Conservation (phyloP, 2,113 vertebrate genomes). For the Pterocles orientalis region DNA sequence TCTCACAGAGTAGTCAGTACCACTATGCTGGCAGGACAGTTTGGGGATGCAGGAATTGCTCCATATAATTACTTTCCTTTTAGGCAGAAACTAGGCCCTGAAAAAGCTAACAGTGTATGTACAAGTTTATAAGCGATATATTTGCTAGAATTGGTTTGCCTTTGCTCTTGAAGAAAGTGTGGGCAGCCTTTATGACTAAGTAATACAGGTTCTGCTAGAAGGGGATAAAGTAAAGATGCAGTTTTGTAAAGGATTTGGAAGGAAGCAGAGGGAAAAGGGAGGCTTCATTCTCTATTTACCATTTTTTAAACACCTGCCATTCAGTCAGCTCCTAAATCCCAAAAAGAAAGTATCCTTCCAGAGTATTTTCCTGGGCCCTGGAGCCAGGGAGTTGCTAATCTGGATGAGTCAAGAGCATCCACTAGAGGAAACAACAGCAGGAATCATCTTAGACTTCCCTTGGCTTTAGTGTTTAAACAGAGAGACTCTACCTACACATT, state of each 20-base stretch:
- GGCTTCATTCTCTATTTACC: not conserved
- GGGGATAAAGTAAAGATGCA: not conserved
- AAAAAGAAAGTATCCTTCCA: not conserved
- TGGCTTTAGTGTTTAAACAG: not conserved
- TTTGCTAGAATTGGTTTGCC: not conserved
- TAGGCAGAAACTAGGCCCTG: not conserved
- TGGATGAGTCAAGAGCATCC: not conserved
- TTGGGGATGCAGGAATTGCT: not conserved
- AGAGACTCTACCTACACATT: slow-evolving; percentile 30
- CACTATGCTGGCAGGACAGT: not conserved
- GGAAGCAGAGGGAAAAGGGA: not conserved
- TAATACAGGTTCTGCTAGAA: not conserved
- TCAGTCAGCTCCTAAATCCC: not conserved
- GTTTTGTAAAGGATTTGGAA: not conserved
- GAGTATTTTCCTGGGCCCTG: not conserved
- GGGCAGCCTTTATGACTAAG: not conserved
- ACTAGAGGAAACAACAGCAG: slow-evolving; percentile 4
- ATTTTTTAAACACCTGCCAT: not conserved
- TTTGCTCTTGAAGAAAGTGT: not conserved
- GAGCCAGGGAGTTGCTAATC: not conserved
- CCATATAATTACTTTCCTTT: not conserved
- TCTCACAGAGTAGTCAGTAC: not conserved
- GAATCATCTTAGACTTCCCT: slow-evolving; percentile 20
- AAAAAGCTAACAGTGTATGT: not conserved
- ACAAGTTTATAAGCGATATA: not conserved